Evolutionary conservation across 2,113 vertebrate species (phyloP).

Genomic region (Myrmecobius fasciatus): DNA sequence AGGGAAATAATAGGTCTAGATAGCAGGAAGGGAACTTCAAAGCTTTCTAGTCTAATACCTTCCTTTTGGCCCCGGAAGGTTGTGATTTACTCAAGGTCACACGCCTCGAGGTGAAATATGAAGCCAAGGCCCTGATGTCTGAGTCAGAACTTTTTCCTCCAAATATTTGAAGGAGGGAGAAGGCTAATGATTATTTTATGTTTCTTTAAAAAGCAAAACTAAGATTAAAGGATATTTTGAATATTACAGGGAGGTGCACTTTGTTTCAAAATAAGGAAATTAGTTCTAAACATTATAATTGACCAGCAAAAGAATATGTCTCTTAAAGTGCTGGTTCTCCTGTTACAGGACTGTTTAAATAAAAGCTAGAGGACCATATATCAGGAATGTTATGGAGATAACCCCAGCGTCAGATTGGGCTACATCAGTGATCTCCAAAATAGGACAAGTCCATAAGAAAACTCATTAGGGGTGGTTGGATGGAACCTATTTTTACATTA

Average conservation of each 20-base stretch:
- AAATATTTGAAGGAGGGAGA: constrained; percentile 5
- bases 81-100: not conserved
- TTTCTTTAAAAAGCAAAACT: not conserved
- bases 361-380: not conserved
- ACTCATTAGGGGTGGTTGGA: not conserved
- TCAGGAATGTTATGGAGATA: not conserved
- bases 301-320: not conserved
- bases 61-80: not conserved
- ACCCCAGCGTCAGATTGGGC: not conserved
- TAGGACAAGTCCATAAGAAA: not conserved
- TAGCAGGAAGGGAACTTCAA: not conserved
- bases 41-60: not conserved
- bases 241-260: not conserved
- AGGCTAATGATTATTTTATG: not conserved
- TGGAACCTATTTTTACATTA: too few species aligned
- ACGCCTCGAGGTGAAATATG: not conserved
- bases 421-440: not conserved
- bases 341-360: not conserved
- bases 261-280: not conserved
- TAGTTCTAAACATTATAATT: not conserved
- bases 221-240: not conserved
- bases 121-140: not conserved
- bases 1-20: too few species aligned
- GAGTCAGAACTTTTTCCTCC: not conserved
- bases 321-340: not conserved